A percentile compares a stretch with the other conserved stretches of the same genome.
Conservation (phyloP, 2,888 invertebrate genomes). For the Melipona beecheii region DNA sequence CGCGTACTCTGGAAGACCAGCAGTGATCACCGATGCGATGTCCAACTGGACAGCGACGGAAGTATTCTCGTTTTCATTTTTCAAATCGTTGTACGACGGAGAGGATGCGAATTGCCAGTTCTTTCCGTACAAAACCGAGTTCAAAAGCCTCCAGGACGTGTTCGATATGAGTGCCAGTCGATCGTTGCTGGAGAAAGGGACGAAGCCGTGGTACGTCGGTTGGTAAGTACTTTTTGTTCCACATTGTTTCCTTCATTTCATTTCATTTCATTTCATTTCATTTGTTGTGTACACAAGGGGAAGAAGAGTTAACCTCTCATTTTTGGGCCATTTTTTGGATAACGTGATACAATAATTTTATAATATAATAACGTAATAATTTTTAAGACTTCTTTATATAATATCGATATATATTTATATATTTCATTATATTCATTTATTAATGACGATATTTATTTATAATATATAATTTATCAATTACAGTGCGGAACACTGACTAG, state of each 20-base stretch:
- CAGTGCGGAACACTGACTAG: too few species aligned
- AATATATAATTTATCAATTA: too few species aligned
- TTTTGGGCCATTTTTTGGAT: too few species aligned
- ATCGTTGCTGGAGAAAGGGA: constrained; percentile 87
- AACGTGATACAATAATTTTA: too few species aligned
- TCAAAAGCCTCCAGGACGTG: constrained; percentile 91
- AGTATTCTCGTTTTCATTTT: constrained; percentile 93
- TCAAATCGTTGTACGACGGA: constrained; percentile 90
- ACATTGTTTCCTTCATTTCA: not conserved
- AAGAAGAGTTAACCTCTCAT: too few species aligned
- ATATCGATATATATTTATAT: too few species aligned
- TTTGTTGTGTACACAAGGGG: not conserved
- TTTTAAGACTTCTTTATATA: too few species aligned
- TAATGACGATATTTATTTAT: too few species aligned
- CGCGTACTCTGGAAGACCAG: constrained; percentile 92
- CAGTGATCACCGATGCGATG: constrained; percentile 94
- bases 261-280: not conserved
- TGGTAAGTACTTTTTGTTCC: constrained; percentile 85
- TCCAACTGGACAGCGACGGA: constrained; percentile 91
- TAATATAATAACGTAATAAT: too few species aligned
- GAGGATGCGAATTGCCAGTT: constrained; percentile 91
- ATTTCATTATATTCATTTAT: too few species aligned
- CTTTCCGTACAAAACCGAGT: constrained; percentile 96
- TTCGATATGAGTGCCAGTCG: constrained; percentile 91
- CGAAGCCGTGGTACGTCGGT: constrained; percentile 90